Conservation (phyloP, 2,888 invertebrate genomes). For the Limnephilus rhombicus region DNA sequence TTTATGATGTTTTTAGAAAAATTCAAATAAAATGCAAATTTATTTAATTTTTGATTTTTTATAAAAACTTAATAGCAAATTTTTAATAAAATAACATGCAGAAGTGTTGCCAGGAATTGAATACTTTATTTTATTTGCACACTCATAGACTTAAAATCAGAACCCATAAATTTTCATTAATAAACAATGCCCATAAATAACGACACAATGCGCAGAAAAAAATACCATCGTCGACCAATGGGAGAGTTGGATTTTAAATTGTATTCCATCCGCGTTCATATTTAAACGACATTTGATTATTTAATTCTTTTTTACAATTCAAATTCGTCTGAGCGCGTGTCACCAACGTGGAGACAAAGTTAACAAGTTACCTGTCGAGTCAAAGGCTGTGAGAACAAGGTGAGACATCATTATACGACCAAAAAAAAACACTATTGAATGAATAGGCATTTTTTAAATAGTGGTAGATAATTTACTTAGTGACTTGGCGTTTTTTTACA, state of each 20-base stretch:
- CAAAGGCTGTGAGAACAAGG: constrained; percentile 17
- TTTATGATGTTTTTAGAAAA: no score
- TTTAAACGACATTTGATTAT: constrained; percentile 47
- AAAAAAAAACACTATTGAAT: background rate
- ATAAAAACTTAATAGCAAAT: background rate
- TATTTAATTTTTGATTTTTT: background rate
- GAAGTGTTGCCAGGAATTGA: background rate
- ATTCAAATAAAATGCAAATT: background rate
- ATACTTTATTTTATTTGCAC: background rate
- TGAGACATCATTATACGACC: background rate
- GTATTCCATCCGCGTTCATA: constrained; percentile 46
- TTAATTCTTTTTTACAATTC: constrained; percentile 56
- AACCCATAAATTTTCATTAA: constrained; percentile 28
- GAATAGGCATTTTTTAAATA: background rate
- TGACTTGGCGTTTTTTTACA: background rate
- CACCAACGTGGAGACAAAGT: background rate
- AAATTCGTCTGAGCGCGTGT: constrained; percentile 48
- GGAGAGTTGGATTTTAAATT: constrained; percentile 3
- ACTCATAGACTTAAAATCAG: background rate
- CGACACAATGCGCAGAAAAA: constrained; percentile 23
- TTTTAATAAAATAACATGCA: background rate
- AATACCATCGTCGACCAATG: background rate
- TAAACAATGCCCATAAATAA: constrained; percentile 22
- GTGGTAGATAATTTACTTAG: constrained; percentile 3
- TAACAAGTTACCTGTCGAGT: constrained; percentile 2